Evolutionary conservation across 1,140 invertebrate genomes (phyloP).

Genomic region (Polypedilum vanderplanki): DNA sequence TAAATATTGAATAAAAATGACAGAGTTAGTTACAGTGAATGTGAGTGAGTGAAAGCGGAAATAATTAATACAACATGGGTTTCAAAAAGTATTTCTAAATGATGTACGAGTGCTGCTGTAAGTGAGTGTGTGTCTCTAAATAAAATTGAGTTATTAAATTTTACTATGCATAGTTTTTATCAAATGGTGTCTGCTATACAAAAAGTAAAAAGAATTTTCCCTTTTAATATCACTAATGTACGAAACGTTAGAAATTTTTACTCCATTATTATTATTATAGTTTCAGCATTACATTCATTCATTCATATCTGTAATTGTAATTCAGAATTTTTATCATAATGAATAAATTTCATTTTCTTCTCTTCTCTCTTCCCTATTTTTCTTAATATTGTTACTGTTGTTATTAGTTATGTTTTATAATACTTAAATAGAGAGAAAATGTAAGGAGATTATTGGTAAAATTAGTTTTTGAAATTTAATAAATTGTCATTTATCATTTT

Average conservation of each 20-base stretch:
- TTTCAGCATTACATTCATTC: not conserved
- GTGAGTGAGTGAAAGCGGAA: not conserved
- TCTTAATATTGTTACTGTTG: not conserved
- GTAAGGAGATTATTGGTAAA: too few species aligned
- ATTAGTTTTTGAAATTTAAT: too few species aligned
- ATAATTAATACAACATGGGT: not conserved
- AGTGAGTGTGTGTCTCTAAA: not conserved
- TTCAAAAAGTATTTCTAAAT: too few species aligned
- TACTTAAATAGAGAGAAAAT: not conserved
- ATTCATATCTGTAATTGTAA: conserved; percentile 19
- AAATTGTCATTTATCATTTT: too few species aligned
- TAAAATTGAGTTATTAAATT: conserved; percentile 9
- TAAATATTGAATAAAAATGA: not conserved
- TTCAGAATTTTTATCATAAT: conserved; percentile 3
- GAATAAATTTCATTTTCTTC: conserved; percentile 16
- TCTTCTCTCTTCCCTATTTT: not conserved
- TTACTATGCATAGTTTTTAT: not conserved
- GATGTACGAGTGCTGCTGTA: too few species aligned
- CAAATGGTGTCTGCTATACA: not conserved
- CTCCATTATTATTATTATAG: conserved; percentile 9
- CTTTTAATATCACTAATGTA: conserved; percentile 7
- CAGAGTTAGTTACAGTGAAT: not conserved
- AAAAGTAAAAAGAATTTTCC: too few species aligned
- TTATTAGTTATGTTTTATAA: not conserved
- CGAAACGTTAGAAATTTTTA: not conserved